Conservation (phyloP, 2,113 vertebrate genomes). For the Isichthys henryi region DNA sequence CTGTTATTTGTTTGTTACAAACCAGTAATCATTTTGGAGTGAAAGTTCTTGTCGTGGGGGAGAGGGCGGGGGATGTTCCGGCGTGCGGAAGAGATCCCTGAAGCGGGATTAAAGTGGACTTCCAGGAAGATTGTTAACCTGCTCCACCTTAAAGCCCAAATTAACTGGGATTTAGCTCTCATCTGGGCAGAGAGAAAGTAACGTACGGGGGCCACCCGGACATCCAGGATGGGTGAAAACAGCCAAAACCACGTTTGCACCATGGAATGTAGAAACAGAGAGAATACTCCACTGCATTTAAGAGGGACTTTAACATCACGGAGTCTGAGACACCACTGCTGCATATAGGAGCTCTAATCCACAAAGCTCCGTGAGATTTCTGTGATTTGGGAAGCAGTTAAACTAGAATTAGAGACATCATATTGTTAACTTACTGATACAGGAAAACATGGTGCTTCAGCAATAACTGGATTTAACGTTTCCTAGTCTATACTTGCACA, state of each 20-base stretch:
- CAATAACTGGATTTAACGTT: neutral
- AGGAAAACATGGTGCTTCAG: neutral
- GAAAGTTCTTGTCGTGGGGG: constrained; percentile 41
- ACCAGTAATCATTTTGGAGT: constrained; percentile 59
- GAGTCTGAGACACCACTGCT: neutral
- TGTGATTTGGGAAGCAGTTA: neutral
- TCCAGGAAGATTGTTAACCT: constrained; percentile 56
- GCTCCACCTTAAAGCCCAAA: constrained; percentile 58
- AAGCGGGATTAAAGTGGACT: constrained; percentile 51
- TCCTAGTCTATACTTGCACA: neutral
- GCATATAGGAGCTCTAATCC: neutral
- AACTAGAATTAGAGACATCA: neutral
- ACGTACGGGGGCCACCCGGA: neutral
- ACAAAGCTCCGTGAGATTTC: neutral
- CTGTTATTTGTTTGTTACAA: neutral
- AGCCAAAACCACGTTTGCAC: neutral
- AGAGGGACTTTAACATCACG: neutral
- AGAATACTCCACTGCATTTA: neutral
- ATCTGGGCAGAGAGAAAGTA: constrained; percentile 54
- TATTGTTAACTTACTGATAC: neutral
- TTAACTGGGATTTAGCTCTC: constrained; percentile 56
- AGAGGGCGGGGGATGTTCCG: neutral
- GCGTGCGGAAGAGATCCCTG: constrained; percentile 35
- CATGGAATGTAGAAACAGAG: neutral
- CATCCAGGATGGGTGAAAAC: neutral